A percentile compares a stretch with the other conserved stretches of the same genome.
Evolutionary conservation across 2,113 vertebrate species (phyloP).

Genomic region (Tragelaphus scriptus): DNA sequence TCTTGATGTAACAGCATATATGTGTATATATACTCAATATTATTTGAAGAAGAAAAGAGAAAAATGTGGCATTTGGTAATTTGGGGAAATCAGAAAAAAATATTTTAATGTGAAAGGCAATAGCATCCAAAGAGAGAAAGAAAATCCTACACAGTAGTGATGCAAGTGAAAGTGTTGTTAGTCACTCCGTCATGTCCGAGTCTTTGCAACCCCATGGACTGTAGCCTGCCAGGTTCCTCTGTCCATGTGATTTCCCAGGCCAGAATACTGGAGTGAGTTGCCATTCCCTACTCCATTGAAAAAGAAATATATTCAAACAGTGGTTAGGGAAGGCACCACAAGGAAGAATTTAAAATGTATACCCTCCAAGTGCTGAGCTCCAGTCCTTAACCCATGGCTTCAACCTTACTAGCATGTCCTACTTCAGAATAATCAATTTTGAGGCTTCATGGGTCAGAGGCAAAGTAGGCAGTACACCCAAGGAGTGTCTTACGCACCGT

Average conservation of each 20-base stretch:
- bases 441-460: neutral
- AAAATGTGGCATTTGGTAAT: neutral
- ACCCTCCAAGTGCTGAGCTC: neutral
- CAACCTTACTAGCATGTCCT: neutral
- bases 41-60: neutral
- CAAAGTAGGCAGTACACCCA: too few species aligned
- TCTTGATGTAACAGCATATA: neutral
- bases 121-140: neutral
- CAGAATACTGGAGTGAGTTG: neutral
- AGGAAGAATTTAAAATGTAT: neutral
- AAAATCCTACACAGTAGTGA: neutral
- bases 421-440: neutral
- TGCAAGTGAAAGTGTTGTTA: neutral
- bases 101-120: neutral
- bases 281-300: neutral
- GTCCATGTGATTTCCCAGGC: neutral
- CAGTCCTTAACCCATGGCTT: too few species aligned
- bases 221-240: neutral
- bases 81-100: neutral
- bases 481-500: neutral
- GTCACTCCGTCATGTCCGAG: neutral
- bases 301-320: neutral
- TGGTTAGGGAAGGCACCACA: neutral
- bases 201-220: neutral
- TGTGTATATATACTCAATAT: neutral